Evolutionary conservation across 2,888 invertebrate genomes (phyloP), one percentile per base, ranked within the genome.

Genomic region (Kryphioiulus occultus): DNA sequence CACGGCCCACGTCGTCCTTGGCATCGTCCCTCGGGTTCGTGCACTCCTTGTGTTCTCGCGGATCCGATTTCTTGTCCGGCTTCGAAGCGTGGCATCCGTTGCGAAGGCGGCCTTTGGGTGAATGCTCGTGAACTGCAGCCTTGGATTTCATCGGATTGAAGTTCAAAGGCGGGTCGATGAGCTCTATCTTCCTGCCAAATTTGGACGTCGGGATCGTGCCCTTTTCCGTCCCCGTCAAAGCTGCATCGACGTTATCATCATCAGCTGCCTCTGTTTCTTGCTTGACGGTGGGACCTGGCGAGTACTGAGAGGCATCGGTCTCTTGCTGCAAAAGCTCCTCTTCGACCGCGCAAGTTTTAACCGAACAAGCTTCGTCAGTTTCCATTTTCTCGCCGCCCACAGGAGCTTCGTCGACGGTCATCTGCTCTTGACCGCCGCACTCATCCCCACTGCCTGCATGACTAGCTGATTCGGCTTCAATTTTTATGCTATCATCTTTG

Each of bases 81-180:
- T 30, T 39, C 17, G n/a, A n/a, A 35, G 42, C 17, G 42, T 35
- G 35, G 35, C 35, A 84, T 22, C 84, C 84, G 17, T 84, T 84
- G 84, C 84, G 84, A 39, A 84, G 84, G 35, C 84, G 84, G 35
- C 42, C n/a, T 42, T 42, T 84, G 22, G 84, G 84, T 39, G 42
- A 42, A 35, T 39, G 39, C 42, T 84, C 84, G 35, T 15, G 9
- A n/a, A 35, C 35, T 1, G 32, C 12, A 9, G 17, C 84, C 35
- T 84, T 42, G 7, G 68, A n/a, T 68, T 26, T 68, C 7, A 26
- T 26, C 12, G 68, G 68, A 10, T 68, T 68, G 68, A 68, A 68
- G 22, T 68, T 68, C 68, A 68, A 26, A 0, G 68, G 68, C 0
- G 68, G 68, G 10, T 84, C 84, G 19, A 39, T 42, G 15, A 35